These are phyloP conservation scores for Neotoma lepida DNA, from an alignment of 2,113 vertebrate species.

Conservation along the genomic window DNA sequence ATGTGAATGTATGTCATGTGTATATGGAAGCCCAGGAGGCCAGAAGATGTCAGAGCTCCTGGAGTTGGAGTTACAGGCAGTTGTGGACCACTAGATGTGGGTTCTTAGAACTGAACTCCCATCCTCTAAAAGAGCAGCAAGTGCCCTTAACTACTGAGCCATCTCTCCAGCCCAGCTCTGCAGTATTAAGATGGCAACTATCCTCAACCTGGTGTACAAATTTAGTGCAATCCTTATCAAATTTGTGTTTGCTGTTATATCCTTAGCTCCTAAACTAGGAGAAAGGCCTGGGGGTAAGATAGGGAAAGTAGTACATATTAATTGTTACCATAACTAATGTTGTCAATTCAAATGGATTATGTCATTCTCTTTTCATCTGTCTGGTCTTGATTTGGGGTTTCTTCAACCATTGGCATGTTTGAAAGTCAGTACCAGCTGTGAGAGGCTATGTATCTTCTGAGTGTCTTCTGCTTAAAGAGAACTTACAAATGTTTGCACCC, in stretches of 20 bases:
- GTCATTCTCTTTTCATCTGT: background rate
- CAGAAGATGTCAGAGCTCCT: background rate
- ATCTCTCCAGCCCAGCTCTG: background rate
- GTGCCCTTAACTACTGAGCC: no score
- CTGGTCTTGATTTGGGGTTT: slow-evolving; percentile 50
- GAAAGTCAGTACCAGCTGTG: background rate
- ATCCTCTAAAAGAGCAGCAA: background rate
- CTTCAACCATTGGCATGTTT: background rate
- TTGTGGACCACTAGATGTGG: background rate
- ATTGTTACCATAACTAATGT: background rate
- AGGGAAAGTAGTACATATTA: background rate
- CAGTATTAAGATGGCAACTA: slow-evolving; percentile 15
- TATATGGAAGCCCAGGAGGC: background rate
- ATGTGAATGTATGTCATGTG: background rate
- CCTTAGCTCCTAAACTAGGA: background rate
- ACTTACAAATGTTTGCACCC: background rate
- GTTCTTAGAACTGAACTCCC: background rate
- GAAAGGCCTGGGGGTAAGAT: background rate
- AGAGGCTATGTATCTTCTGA: background rate
- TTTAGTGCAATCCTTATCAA: background rate
- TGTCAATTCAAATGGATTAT: background rate
- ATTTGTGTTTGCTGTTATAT: background rate
- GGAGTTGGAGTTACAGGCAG: background rate
- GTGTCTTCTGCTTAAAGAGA: background rate
- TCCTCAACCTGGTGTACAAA: background rate